Evolutionary conservation across 2,113 vertebrate genomes (phyloP).

Genomic region (Pterocles burchelli): DNA sequence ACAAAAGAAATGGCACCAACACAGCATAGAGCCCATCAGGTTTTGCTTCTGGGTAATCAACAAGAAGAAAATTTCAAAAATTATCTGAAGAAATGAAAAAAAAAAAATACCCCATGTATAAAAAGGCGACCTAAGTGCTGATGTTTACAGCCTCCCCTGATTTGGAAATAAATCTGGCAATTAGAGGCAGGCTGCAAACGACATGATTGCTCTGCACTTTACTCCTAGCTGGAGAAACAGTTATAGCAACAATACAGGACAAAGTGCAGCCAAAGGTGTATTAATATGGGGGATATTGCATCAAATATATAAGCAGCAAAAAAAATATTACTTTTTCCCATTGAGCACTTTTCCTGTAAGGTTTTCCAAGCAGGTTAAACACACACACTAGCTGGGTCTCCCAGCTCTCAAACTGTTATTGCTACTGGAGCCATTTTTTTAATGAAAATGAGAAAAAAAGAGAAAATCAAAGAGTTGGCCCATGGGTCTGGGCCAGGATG

Average conservation of each 20-base stretch:
- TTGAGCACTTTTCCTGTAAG: background rate
- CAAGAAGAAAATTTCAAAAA: background rate
- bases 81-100: background rate
- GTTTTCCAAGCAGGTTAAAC: background rate
- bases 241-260: slow-evolving; percentile 27
- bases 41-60: background rate
- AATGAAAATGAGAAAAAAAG: background rate
- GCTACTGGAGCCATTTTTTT: background rate
- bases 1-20: background rate
- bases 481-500: background rate
- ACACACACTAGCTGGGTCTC: background rate
- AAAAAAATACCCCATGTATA: background rate
- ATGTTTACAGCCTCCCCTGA: background rate
- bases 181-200: slow-evolving; percentile 14
- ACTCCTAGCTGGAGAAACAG: slow-evolving; percentile 18
- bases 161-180: slow-evolving; percentile 27
- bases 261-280: slow-evolving; percentile 47
- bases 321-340: slow-evolving; percentile 14
- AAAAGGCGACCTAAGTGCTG: background rate
- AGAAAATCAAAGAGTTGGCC: background rate
- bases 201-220: background rate
- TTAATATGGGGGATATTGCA: background rate
- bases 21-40: background rate
- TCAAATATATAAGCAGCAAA: slow-evolving; percentile 14
- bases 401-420: background rate